These are phyloP conservation scores for Sycophila texana DNA, from an alignment of 2,888 invertebrate species.

Conservation along the genomic window DNA sequence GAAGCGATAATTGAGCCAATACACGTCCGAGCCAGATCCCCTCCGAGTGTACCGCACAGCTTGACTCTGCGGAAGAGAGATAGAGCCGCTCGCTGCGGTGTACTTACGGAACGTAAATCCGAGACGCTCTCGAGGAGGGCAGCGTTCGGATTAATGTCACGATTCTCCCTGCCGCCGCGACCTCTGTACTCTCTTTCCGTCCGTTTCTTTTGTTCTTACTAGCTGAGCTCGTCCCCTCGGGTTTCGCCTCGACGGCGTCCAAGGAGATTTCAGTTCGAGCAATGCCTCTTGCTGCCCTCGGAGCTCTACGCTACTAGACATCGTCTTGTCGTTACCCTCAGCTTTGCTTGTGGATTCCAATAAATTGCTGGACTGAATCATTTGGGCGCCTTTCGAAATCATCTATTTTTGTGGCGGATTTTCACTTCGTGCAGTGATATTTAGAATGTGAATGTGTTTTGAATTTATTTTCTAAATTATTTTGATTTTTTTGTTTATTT, in stretches of 20 bases:
- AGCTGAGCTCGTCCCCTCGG: neutral
- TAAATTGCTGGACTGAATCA: neutral
- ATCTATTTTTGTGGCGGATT: too few relatives aligned
- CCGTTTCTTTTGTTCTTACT: neutral
- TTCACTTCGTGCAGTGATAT: too few relatives aligned
- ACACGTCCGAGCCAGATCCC: too few relatives aligned
- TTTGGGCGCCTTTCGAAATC: too few relatives aligned
- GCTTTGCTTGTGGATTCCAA: neutral
- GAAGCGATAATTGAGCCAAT: too few relatives aligned
- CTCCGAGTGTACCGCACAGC: too few relatives aligned
- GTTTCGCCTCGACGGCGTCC: neutral
- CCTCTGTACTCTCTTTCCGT: neutral
- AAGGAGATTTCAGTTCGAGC: constrained; percentile 7
- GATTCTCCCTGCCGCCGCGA: neutral
- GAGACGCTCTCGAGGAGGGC: neutral
- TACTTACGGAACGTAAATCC: constrained; percentile 11
- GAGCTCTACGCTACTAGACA: neutral
- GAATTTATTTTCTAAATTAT: too few relatives aligned
- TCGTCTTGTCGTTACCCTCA: too few relatives aligned
- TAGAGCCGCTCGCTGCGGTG: neutral
- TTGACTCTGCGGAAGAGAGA: too few relatives aligned
- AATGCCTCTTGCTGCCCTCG: constrained; percentile 9
- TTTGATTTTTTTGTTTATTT: too few relatives aligned
- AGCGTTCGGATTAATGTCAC: constrained; percentile 8
- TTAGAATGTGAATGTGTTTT: too few relatives aligned